A percentile compares a stretch with the other conserved stretches of the same genome.
These are phyloP conservation scores for Oxycera nigricornis DNA, from an alignment of 2,888 invertebrate genomes.

Conservation along the genomic window DNA sequence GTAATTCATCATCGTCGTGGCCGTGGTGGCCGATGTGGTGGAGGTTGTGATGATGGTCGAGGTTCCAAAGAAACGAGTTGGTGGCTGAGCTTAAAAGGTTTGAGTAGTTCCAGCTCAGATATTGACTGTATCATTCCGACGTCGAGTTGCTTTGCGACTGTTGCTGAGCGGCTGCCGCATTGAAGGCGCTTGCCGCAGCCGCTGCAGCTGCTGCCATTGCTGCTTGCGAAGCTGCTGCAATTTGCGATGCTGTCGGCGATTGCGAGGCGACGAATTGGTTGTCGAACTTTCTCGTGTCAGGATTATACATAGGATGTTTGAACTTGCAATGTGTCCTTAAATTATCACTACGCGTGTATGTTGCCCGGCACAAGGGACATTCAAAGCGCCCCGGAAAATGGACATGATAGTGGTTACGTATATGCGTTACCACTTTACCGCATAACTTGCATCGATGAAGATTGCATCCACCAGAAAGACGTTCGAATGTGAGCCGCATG, in stretches of 20 bases:
- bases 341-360: slow-evolving; percentile 91
- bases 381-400: slow-evolving; percentile 92
- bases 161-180: slow-evolving; percentile 56
- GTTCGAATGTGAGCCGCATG: slow-evolving; percentile 94
- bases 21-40: slow-evolving; percentile 48
- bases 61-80: slow-evolving; percentile 55
- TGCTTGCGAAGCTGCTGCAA: slow-evolving; percentile 63
- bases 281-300: slow-evolving; percentile 87
- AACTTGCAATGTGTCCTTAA: slow-evolving; percentile 92
- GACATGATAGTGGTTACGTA: slow-evolving; percentile 93
- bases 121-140: slow-evolving; percentile 57
- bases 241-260: slow-evolving; percentile 66
- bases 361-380: slow-evolving; percentile 89
- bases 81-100: slow-evolving; percentile 52
- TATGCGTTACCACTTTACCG: slow-evolving; percentile 94
- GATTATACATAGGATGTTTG: slow-evolving; percentile 87
- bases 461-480: slow-evolving; percentile 90
- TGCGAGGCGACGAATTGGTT: slow-evolving; percentile 67
- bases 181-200: slow-evolving; percentile 55
- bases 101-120: slow-evolving; percentile 60
- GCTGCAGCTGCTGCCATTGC: slow-evolving; percentile 62
- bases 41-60: slow-evolving; percentile 49
- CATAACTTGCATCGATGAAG: slow-evolving; percentile 93
- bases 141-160: slow-evolving; percentile 55
- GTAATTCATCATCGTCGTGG: slow-evolving; percentile 44